These are phyloP conservation scores for Antheraea mylitta DNA, from an alignment of 1,140 invertebrate genomes.

Conservation along the genomic window DNA sequence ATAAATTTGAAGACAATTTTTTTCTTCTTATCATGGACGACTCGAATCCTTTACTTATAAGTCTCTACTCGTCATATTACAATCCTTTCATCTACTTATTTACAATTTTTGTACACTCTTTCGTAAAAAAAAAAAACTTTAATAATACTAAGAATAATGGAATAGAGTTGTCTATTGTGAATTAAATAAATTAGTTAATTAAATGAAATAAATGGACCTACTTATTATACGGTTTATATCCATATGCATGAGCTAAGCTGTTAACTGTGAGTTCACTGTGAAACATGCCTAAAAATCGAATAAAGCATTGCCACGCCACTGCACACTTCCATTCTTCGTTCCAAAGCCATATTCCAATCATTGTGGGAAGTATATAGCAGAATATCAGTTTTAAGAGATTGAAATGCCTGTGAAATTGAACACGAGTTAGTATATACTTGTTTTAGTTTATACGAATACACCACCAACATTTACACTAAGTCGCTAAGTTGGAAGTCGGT, in stretches of 20 bases:
- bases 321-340: slow-evolving; percentile 81
- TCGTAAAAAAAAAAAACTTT: too few species aligned
- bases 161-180: too few species aligned
- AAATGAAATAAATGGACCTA: slow-evolving; percentile 36
- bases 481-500: too few species aligned
- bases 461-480: too few species aligned
- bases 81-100: too few species aligned
- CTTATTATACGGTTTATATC: slow-evolving; percentile 71
- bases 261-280: slow-evolving; percentile 70
- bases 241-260: slow-evolving; percentile 62
- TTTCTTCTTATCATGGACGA: too few species aligned
- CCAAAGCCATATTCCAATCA: slow-evolving; percentile 87
- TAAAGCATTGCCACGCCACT: slow-evolving; percentile 69
- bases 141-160: too few species aligned
- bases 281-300: slow-evolving; percentile 60
- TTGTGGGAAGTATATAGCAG: slow-evolving; percentile 88
- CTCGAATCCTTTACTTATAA: too few species aligned
- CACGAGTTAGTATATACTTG: background rate
- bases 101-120: too few species aligned
- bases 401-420: slow-evolving; percentile 82
- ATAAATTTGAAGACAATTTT: too few species aligned
- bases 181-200: background rate
- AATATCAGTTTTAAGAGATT: slow-evolving; percentile 83
- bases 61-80: too few species aligned
- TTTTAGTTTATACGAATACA: too few species aligned